phyloP scores from a whole-genome alignment of 2,888 invertebrate species.

The Cordylochernes scorpioides region DNA sequence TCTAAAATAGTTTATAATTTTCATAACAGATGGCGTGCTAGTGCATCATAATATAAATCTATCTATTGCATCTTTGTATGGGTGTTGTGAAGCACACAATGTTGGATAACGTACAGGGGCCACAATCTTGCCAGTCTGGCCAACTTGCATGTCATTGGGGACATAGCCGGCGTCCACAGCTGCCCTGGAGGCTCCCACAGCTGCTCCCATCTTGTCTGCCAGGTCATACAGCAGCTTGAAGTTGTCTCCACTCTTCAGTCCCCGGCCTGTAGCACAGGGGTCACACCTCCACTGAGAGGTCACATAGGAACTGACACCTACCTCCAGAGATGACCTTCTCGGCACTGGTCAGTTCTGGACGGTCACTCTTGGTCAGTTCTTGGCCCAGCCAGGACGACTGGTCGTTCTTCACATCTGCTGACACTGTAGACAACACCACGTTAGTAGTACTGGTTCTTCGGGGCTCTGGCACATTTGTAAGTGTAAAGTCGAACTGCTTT shows the following conservation, averaged over 20 bases:
- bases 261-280: slow-evolving; percentile 35
- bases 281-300: not conserved
- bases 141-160: slow-evolving; percentile 89
- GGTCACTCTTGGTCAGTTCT: slow-evolving; percentile 75
- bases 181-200: slow-evolving; percentile 90
- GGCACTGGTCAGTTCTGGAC: slow-evolving; percentile 79
- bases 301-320: slow-evolving; percentile 8
- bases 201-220: slow-evolving; percentile 86
- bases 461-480: no score
- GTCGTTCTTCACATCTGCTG: slow-evolving; percentile 41
- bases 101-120: slow-evolving; percentile 46
- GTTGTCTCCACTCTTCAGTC: slow-evolving; percentile 93
- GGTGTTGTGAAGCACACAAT: not conserved
- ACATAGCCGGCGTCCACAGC: slow-evolving; percentile 97
- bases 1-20: no score
- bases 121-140: slow-evolving; percentile 97
- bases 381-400: slow-evolving; percentile 55
- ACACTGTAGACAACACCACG: slow-evolving; percentile 32
- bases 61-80: slow-evolving; percentile 17
- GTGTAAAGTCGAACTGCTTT: no score
- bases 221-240: slow-evolving; percentile 81
- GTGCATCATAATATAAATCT: no score
- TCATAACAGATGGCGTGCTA: no score
- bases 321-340: slow-evolving; percentile 35
- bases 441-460: no score